Evolutionary conservation across 2,797 vertebrate species (phyloP).

Genomic region (Calcarius lapponicus): DNA sequence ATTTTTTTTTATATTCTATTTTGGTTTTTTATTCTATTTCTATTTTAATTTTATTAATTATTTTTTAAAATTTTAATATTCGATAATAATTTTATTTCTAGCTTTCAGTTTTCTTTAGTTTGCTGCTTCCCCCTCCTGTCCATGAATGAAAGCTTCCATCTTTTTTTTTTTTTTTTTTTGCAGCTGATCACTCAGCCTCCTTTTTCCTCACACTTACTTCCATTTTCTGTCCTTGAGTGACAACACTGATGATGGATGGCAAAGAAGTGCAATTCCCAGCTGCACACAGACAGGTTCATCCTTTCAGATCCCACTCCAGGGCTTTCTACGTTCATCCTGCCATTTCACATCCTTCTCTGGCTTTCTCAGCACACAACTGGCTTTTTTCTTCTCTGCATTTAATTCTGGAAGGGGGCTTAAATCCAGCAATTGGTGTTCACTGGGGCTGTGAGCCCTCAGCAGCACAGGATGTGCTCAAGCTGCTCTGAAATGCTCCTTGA

Average conservation of each 20-base stretch:
- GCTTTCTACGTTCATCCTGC: not conserved
- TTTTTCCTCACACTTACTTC: not conserved
- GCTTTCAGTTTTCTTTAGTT: not conserved
- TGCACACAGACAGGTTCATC: not conserved
- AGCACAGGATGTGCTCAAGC: not conserved
- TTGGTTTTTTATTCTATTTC: not conserved
- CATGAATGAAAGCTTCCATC: not conserved
- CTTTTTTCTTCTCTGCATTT: conserved; percentile 1
- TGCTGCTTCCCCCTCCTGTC: rapidly evolving
- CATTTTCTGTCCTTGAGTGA: not conserved
- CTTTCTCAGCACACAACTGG: not conserved
- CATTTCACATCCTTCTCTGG: not conserved
- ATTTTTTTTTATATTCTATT: too few relatives aligned
- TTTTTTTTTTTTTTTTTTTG: not conserved
- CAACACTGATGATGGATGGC: not conserved
- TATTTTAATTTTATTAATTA: not conserved
- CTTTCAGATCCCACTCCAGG: not conserved
- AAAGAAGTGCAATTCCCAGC: not conserved
- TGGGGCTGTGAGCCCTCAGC: not conserved
- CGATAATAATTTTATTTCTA: not conserved
- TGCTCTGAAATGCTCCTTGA: not conserved
- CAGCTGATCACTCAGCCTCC: not conserved
- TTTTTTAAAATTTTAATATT: not conserved
- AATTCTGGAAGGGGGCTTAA: not conserved
- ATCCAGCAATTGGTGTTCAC: not conserved